Evolutionary conservation across 2,113 vertebrate species (phyloP).

Genomic region (Tympanuchus pallidicinctus): DNA sequence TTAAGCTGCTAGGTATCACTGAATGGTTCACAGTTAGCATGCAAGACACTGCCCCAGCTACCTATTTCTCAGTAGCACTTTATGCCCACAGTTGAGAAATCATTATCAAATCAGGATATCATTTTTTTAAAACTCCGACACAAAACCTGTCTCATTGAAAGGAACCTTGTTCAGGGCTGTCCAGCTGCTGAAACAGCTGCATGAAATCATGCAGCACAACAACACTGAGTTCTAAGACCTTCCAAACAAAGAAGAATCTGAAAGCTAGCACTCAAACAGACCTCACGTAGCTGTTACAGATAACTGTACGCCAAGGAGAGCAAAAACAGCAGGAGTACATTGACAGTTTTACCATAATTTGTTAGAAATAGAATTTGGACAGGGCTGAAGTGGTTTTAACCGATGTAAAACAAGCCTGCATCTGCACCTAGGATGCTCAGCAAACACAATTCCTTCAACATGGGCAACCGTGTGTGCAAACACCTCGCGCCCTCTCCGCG

Average conservation of each 20-base stretch:
- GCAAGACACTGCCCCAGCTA: fast-evolving
- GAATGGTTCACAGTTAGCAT: neutral
- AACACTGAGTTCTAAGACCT: neutral
- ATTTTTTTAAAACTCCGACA: neutral
- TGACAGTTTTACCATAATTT: neutral
- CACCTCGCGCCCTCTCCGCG: neutral
- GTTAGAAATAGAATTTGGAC: fast-evolving
- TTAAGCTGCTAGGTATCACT: fast-evolving
- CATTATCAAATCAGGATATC: no score
- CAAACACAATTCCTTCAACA: fast-evolving
- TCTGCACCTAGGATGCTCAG: neutral
- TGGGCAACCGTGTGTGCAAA: fast-evolving
- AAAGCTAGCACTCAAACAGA: neutral
- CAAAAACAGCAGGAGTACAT: neutral
- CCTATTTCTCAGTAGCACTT: neutral
- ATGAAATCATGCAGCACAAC: fast-evolving
- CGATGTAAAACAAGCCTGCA: fast-evolving
- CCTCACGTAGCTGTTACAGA: neutral
- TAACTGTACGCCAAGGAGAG: neutral
- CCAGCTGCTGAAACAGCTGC: neutral
- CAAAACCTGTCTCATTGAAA: neutral
- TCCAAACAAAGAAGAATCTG: neutral
- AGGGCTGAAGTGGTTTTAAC: fast-evolving
- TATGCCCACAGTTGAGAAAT: neutral
- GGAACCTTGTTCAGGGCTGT: fast-evolving